Conservation (phyloP, 2,888 invertebrate genomes). For the Orthosia incerta region DNA sequence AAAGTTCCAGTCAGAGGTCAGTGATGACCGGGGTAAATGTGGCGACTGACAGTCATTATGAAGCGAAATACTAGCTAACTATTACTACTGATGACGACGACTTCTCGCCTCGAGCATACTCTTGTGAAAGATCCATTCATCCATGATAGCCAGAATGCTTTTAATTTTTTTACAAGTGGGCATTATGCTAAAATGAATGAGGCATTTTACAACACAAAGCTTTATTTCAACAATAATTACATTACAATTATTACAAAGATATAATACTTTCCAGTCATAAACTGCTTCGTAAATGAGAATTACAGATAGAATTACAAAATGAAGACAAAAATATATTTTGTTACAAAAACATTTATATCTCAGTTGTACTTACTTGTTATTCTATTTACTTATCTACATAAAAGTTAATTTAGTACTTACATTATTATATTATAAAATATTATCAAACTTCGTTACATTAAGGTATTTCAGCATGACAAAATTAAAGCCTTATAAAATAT, state of each 20-base stretch:
- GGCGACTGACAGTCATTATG: no score
- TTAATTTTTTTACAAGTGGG: neutral
- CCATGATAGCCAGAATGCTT: neutral
- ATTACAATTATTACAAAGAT: conserved; percentile 82
- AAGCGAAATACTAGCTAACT: neutral
- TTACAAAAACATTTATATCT: conserved; percentile 62
- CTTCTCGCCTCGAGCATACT: no score
- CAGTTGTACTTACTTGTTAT: conserved; percentile 48
- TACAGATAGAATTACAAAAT: conserved; percentile 50
- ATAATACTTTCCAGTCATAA: conserved; percentile 70
- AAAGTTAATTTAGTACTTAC: conserved; percentile 61
- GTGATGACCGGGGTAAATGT: neutral
- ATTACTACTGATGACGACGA: no score
- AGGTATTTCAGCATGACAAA: conserved; percentile 60
- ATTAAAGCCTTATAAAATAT: conserved; percentile 64
- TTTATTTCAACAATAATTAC: conserved; percentile 88
- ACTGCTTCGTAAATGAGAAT: conserved; percentile 48
- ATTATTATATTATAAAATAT: conserved; percentile 51
- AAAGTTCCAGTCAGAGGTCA: no score
- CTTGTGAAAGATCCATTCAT: neutral
- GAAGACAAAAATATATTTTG: conserved; percentile 55
- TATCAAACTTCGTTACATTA: conserved; percentile 56
- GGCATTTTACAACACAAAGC: conserved; percentile 78
- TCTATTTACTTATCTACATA: conserved; percentile 61
- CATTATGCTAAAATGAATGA: conserved; percentile 8